Conservation (phyloP, 2,888 invertebrate genomes). For the Scaptomyza polygonia region DNA sequence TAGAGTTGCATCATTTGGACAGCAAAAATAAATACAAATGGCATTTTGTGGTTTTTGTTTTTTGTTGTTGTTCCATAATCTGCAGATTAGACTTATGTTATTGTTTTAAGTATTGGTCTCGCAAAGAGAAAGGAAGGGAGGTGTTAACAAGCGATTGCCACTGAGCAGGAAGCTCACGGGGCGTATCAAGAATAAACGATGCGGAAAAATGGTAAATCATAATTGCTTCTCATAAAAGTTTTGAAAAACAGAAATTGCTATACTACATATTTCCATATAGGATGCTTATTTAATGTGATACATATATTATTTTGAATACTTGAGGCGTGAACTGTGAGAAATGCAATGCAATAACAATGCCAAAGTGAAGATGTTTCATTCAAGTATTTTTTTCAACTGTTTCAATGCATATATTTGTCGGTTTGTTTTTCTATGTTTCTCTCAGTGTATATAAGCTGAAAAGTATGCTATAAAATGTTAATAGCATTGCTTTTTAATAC, state of each 20-base stretch:
- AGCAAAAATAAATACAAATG: slow-evolving; percentile 12
- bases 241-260: slow-evolving; percentile 12
- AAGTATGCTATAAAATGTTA: slow-evolving; percentile 32
- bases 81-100: slow-evolving; percentile 64
- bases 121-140: slow-evolving; percentile 10
- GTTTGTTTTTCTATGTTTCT: slow-evolving; percentile 3
- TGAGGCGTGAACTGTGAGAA: background rate
- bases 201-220: slow-evolving; percentile 59
- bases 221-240: slow-evolving; percentile 39
- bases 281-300: slow-evolving; percentile 21
- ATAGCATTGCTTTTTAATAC: slow-evolving; percentile 17
- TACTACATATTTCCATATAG: slow-evolving; percentile 21
- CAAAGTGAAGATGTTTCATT: too few relatives aligned
- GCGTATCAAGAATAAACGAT: slow-evolving; percentile 48
- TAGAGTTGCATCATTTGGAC: slow-evolving; percentile 22
- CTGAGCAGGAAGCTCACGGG: slow-evolving; percentile 46
- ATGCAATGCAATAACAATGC: too few relatives aligned
- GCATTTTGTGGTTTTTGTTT: slow-evolving; percentile 54
- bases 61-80: slow-evolving; percentile 65
- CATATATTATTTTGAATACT: slow-evolving; percentile 17
- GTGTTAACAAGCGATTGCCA: slow-evolving; percentile 58
- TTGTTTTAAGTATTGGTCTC: slow-evolving; percentile 36
- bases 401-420: too few relatives aligned
- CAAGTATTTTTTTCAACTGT: too few relatives aligned
- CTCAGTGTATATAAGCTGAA: slow-evolving; percentile 18